Evolutionary conservation across 2,888 invertebrate genomes (phyloP).

Genomic region (Achlya flavicornis): DNA sequence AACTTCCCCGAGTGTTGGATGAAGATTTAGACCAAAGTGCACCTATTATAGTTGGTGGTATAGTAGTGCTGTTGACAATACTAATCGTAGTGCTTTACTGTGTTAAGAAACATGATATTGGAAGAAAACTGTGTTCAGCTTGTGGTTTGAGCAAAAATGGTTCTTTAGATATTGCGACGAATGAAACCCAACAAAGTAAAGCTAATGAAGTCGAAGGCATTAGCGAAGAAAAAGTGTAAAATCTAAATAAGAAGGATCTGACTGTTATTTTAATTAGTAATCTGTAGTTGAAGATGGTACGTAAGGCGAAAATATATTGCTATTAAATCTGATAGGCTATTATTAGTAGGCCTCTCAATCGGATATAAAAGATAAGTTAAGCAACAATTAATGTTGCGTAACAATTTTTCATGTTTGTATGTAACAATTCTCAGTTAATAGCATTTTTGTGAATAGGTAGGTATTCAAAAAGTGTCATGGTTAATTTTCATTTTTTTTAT

Average conservation of each 20-base stretch:
- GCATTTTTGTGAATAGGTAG: no score
- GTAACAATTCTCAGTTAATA: background rate
- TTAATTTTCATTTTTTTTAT: no score
- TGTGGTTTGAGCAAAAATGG: slow-evolving; percentile 76
- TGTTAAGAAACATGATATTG: slow-evolving; percentile 64
- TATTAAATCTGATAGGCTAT: background rate
- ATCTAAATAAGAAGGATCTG: slow-evolving; percentile 15
- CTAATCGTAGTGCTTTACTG: slow-evolving; percentile 70
- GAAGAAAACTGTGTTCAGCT: slow-evolving; percentile 57
- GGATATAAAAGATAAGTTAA: slow-evolving; percentile 9
- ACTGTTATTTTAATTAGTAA: slow-evolving; percentile 27
- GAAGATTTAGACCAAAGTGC: slow-evolving; percentile 70
- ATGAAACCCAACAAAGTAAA: slow-evolving; percentile 63
- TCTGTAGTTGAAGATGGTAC: slow-evolving; percentile 23
- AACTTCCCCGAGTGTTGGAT: slow-evolving; percentile 42
- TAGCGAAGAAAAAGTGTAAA: slow-evolving; percentile 71
- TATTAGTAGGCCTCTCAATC: background rate
- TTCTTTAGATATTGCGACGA: slow-evolving; percentile 73
- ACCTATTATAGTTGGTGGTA: slow-evolving; percentile 68
- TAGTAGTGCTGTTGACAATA: slow-evolving; percentile 63
- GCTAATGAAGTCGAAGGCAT: slow-evolving; percentile 61
- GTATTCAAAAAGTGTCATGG: no score
- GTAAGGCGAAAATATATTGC: slow-evolving; percentile 12
- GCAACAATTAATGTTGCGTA: background rate
- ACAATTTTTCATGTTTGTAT: background rate